Percentiles rank a stretch among this genome's conserved stretches.
These are phyloP conservation scores for Tolypeutes matacus DNA, from an alignment of 2,797 vertebrate species.

Conservation along the genomic window DNA sequence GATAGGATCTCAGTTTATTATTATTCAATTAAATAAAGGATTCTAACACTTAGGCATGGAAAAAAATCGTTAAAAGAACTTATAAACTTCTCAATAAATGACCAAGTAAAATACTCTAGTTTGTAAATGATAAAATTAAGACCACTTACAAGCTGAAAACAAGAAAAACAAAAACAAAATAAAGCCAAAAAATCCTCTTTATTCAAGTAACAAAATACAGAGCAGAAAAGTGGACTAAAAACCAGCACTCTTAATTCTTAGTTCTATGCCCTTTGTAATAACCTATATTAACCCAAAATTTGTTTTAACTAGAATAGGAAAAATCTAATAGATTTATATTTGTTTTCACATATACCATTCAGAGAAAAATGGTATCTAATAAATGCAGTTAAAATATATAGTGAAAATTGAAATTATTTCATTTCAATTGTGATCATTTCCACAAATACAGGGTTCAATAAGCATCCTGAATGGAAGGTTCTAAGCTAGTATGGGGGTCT, in stretches of 20 bases:
- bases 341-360: slow-evolving; percentile 26
- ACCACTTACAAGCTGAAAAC: neutral
- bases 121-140: neutral
- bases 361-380: slow-evolving; percentile 4
- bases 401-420: neutral
- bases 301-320: neutral
- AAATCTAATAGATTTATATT: neutral
- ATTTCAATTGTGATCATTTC: neutral
- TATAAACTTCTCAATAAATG: slow-evolving; percentile 10
- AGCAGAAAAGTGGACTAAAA: neutral
- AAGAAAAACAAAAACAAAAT: neutral
- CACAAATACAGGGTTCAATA: neutral
- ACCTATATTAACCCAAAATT: neutral
- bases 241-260: neutral
- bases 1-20: neutral
- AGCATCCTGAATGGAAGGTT: neutral
- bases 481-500: neutral
- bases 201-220: neutral
- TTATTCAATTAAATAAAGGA: neutral
- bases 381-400: slow-evolving; percentile 31
- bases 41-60: neutral
- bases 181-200: neutral
- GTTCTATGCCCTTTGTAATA: neutral
- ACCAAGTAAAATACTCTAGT: neutral
- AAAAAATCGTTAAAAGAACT: neutral